phyloP scores from a whole-genome alignment of 2,888 invertebrate genomes.

The Netelia melanura region DNA sequence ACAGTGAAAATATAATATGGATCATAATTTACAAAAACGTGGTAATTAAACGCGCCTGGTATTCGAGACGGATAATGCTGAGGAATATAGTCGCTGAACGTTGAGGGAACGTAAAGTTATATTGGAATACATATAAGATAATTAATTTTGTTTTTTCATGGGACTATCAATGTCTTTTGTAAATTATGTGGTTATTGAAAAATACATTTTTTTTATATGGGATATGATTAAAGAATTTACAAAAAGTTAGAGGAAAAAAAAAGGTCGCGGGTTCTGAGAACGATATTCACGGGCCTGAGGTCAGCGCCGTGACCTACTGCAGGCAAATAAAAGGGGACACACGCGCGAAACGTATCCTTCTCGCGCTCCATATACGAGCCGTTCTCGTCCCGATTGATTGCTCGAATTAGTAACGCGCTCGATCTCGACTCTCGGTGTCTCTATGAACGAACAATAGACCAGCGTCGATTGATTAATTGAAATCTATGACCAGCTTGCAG shows the following conservation, averaged over 20 bases:
- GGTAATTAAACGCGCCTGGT: conserved; percentile 51
- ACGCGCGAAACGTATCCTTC: conserved; percentile 34
- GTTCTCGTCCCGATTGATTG: conserved; percentile 58
- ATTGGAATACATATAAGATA: not conserved
- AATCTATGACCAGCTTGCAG: conserved; percentile 56
- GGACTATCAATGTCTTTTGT: no score
- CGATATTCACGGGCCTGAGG: conserved; percentile 50
- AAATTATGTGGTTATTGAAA: not conserved
- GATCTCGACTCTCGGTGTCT: not conserved
- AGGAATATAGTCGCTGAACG: conserved; percentile 9
- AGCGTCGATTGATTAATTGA: conserved; percentile 67
- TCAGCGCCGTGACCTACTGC: conserved; percentile 50
- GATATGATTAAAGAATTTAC: not conserved
- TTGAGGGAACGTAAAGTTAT: not conserved
- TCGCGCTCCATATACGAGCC: not conserved
- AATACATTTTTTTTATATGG: no score
- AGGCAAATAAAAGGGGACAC: not conserved
- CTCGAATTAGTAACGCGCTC: conserved; percentile 66
- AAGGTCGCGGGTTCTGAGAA: conserved; percentile 8
- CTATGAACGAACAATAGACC: conserved; percentile 56
- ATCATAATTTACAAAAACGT: conserved; percentile 55
- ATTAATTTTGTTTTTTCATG: not conserved
- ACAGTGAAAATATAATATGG: conserved; percentile 44
- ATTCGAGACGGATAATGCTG: not conserved
- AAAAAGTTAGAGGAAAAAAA: not conserved